Conservation (phyloP, 2,113 vertebrate species). For the Thalassarche chlororhynchos region DNA sequence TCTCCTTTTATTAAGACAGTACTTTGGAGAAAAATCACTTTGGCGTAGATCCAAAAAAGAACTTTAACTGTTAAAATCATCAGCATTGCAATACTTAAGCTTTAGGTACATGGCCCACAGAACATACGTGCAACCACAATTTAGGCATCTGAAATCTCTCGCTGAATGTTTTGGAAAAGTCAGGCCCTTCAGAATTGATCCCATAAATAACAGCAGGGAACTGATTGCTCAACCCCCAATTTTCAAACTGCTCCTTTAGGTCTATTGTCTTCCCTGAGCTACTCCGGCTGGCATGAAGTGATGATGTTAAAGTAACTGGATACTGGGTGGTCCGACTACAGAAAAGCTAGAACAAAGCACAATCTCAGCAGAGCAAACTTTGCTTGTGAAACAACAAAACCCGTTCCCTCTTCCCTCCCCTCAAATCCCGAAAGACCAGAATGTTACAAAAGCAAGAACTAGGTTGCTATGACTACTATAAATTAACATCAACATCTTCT, state of each 20-base stretch:
- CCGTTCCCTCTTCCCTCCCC: not conserved
- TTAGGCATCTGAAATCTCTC: not conserved
- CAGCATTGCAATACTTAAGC: fast-evolving
- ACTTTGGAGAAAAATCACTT: not conserved
- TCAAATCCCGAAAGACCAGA: not conserved
- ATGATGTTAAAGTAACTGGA: not conserved
- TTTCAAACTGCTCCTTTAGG: not conserved
- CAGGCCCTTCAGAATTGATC: not conserved
- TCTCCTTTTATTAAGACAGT: not conserved
- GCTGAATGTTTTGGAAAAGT: not conserved
- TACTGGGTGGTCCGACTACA: not conserved
- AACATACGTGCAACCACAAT: not conserved
- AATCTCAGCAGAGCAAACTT: not conserved
- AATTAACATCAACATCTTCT: not conserved
- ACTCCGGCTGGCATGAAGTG: not conserved
- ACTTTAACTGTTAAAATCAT: not conserved
- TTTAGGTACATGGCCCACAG: not conserved
- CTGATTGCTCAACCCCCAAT: not conserved
- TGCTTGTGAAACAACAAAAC: not conserved
- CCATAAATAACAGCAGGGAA: not conserved
- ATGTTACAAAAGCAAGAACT: not conserved
- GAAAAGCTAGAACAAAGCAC: not conserved
- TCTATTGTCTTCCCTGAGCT: not conserved
- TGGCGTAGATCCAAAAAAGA: fast-evolving
- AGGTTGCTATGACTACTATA: conserved; percentile 29